Base-by-base conservation (phyloP, 2,113 vertebrate genomes). In the Addax nasomaculatus region DNA sequence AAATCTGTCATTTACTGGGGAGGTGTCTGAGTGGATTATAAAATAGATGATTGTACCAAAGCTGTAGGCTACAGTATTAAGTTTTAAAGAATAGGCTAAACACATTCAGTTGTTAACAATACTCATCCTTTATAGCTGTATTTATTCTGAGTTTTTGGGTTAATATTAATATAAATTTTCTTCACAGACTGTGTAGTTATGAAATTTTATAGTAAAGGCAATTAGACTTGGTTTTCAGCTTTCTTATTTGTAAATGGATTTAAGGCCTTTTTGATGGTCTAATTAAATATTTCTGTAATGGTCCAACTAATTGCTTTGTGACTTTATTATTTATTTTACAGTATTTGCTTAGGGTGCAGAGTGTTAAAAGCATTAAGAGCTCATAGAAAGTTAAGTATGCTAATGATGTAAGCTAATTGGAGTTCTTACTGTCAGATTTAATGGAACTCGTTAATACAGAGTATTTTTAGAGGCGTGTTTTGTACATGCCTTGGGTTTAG, bases 221-320 rank as follows among this genome's bases (percentile, higher is more conserved):
- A 89, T 96, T 97, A 91, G 80, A 89, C 85, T 92, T 90, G 64
- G 25, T 53, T 96, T 97, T 43, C 89, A 11, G 17, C 2, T 70
- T 95, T 86, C 36, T 83, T 96, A 25, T 89, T 97, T 95, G 23
- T 94, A 89, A 95, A 87, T 93, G 93, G 81, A 88, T 97, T 62
- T 95, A 92, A 95, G 39, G 8, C 94, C 30, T 60, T 79, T 21
- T 91, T 96, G 14, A 80, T 96, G 78, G 88, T 94, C 79, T 85
- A 97, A 97, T 97, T 96, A 97, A 93, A 80, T 97, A 96, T 95
- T 92, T 98, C 73, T 89, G 0, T 0, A 96, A 90, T 73, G 96
- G 49, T 87, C 96, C 30, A 96, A 58, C 51, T 96, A 85, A 57
- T 80, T 98, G 58, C 80, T 88, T 94, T 49, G 53, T 97, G 88